phyloP scores from a whole-genome alignment of 1,140 invertebrate species.

The Lepidotrigona ventralis region DNA sequence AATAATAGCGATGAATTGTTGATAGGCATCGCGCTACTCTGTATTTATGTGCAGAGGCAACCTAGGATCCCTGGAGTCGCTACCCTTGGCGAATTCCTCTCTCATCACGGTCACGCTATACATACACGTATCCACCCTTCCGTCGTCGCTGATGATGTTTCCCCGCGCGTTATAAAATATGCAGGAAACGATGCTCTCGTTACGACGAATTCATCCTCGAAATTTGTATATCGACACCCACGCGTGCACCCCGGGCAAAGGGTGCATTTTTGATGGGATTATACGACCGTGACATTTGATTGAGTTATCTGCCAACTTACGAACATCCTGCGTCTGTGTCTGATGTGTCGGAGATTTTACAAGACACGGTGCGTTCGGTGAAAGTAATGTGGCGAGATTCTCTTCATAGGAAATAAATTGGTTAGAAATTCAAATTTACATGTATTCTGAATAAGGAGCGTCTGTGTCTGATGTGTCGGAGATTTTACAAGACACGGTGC shows the following conservation, averaged over 20 bases:
- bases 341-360: not conserved
- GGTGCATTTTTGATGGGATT: conserved; percentile 39
- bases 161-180: conserved; percentile 39
- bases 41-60: conserved; percentile 65
- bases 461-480: not conserved
- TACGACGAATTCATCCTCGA: conserved; percentile 52
- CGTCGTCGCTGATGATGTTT: not conserved
- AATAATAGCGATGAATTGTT: conserved; percentile 73
- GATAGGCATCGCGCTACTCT: conserved; percentile 67
- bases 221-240: conserved; percentile 34
- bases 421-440: not conserved
- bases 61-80: conserved; percentile 24
- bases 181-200: conserved; percentile 43
- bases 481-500: not conserved
- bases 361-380: not conserved
- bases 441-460: not conserved
- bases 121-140: not conserved
- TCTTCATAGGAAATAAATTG: not conserved
- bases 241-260: not conserved
- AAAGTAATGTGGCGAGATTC: not conserved
- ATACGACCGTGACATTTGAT: conserved; percentile 21
- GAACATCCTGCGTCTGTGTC: not conserved
- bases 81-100: conserved; percentile 5
- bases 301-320: not conserved
- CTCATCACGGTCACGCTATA: conserved; percentile 15